Conservation (phyloP, 2,797 vertebrate species). For the Alca torda region DNA sequence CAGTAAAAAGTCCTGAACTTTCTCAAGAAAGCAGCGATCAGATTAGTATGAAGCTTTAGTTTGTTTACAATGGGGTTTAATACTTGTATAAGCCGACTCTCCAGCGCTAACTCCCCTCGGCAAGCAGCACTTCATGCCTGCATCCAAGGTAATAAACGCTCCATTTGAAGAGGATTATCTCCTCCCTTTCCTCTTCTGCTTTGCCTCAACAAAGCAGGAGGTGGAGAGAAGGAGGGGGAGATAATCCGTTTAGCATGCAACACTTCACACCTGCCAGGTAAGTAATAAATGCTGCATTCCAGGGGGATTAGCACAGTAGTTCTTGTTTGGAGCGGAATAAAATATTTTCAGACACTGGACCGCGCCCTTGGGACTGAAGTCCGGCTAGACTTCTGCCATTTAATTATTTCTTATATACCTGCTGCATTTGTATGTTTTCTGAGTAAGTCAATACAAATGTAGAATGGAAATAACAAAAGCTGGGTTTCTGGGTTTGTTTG, state of each 20-base stretch:
- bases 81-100: neutral
- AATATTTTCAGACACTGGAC: conserved; percentile 27
- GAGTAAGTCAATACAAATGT: neutral
- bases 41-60: neutral
- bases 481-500: neutral
- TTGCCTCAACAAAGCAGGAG: neutral
- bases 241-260: conserved; percentile 50
- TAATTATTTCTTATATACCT: neutral
- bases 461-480: neutral
- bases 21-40: neutral
- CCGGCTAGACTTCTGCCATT: neutral
- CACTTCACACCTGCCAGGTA: conserved; percentile 41
- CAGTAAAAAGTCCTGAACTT: neutral
- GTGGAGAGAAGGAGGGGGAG: conserved; percentile 18
- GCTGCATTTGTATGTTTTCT: neutral
- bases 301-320: conserved; percentile 28
- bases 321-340: conserved; percentile 23
- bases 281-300: conserved; percentile 54
- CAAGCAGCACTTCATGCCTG: neutral
- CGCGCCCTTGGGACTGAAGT: neutral
- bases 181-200: conserved; percentile 7
- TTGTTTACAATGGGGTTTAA: conserved; percentile 36
- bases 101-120: neutral
- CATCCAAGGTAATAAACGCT: conserved; percentile 43
- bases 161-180: conserved; percentile 63